Conservation (phyloP, 92 coral and sea anemone genomes). For the Parazoanthus swiftii region DNA sequence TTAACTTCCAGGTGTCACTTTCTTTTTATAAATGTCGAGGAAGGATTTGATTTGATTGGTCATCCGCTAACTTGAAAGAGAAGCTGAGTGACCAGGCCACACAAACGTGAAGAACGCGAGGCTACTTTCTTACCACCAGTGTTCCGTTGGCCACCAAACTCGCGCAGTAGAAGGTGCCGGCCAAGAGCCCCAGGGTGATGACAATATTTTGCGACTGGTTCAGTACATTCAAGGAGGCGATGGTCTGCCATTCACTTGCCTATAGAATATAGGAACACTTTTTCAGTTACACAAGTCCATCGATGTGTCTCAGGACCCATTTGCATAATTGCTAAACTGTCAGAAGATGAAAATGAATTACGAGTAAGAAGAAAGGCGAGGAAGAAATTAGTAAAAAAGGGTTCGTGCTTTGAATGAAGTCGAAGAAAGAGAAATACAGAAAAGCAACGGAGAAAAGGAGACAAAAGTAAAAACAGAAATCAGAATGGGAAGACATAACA, state of each 20-base stretch:
- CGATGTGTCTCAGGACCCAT: too few species aligned
- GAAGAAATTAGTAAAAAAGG: background rate
- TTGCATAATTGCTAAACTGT: background rate
- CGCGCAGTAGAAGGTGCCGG: slow-evolving; percentile 93
- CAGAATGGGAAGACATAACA: background rate
- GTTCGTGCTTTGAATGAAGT: background rate
- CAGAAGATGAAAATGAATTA: too few species aligned
- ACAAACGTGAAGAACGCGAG: background rate
- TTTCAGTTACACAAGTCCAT: too few species aligned
- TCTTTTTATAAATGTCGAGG: too few species aligned
- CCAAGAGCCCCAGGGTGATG: slow-evolving; percentile 78
- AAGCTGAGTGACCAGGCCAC: background rate
- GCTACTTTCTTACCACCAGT: slow-evolving; percentile 63
- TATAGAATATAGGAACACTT: slow-evolving; percentile 27
- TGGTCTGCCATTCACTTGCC: slow-evolving; percentile 90
- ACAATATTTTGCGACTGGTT: slow-evolving; percentile 80
- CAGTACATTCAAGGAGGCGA: slow-evolving; percentile 80
- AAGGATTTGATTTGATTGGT: too few species aligned
- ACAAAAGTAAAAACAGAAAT: background rate
- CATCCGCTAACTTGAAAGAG: background rate
- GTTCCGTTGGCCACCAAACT: slow-evolving; percentile 73
- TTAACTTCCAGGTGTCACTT: too few species aligned
- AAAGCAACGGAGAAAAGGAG: background rate
- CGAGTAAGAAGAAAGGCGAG: background rate
- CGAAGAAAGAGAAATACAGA: background rate